Evolutionary conservation across 2,113 vertebrate species (phyloP).

Genomic region (Oryzias melastigma): DNA sequence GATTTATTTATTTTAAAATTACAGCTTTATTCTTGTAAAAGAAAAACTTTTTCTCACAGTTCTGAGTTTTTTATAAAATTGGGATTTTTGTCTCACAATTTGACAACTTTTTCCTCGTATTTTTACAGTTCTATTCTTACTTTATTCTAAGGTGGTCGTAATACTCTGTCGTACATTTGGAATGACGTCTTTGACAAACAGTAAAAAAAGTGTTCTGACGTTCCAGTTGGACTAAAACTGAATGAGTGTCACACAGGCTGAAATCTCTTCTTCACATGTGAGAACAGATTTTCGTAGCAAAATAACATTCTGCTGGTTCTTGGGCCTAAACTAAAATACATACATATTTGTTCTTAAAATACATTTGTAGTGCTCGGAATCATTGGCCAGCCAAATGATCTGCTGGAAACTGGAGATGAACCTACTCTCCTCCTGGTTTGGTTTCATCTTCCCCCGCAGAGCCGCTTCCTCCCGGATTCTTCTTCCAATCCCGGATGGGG

Average conservation of each 20-base stretch:
- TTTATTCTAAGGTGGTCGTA: too few relatives aligned
- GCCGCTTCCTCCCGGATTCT: neutral
- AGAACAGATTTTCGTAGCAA: neutral
- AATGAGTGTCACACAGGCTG: neutral
- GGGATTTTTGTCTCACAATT: too few relatives aligned
- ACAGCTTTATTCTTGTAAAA: too few relatives aligned
- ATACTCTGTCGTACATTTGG: too few relatives aligned
- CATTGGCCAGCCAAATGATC: slow-evolving; percentile 66
- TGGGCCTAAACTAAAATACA: slow-evolving; percentile 2
- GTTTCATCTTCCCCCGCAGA: neutral
- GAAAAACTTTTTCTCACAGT: too few relatives aligned
- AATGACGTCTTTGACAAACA: neutral
- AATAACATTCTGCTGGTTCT: slow-evolving; percentile 23
- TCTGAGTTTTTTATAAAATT: too few relatives aligned
- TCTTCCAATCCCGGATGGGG: neutral
- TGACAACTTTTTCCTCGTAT: too few relatives aligned
- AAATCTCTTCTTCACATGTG: neutral
- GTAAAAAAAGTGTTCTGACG: neutral
- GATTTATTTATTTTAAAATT: too few relatives aligned
- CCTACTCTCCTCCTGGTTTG: neutral
- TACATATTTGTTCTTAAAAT: neutral
- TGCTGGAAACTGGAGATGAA: slow-evolving; percentile 4
- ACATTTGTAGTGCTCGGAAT: slow-evolving; percentile 16
- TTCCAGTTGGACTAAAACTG: neutral
- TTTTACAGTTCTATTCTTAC: too few relatives aligned